Base-by-base conservation (phyloP, 2,888 invertebrate genomes). In the Melolontha melolontha region DNA sequence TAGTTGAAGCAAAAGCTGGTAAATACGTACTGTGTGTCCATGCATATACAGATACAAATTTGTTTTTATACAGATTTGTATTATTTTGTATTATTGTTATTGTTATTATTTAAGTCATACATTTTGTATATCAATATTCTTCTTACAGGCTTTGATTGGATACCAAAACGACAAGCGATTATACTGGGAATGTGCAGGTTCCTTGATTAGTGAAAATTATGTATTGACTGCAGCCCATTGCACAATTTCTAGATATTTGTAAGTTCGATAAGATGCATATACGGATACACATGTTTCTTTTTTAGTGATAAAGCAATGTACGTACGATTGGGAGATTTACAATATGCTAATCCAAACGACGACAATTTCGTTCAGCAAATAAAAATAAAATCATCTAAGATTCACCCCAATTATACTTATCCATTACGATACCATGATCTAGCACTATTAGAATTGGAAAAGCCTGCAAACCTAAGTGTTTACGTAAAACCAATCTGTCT, bases 151-250 rank as follows among this genome's bases (percentile, higher is more conserved):
- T 10, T 69, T 77, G 47, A 68, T 80, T 55, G 79, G 79, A 22
- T 79, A 75, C 70, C 73, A 70, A 11, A 59, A 67, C 27, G 40
- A 52, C 40, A 80, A 77, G 5, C 74, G 76, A 0, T 82, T 85
- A 71, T 49, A 69, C 0, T 87, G 87, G 83, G 73, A 73, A 1
- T 91, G 91, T 74, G 91, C 90, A 0, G 91, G 90, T 0, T 85
- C 86, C 1, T 81, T 91, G 16, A 86, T 91, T 63, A 88, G 88
- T 59, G 73, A 87, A 0, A 81, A 81, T 4, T 89, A 86, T 77
- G 86, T 91, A 42, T 77, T 91, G 1, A 88, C 90, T 0, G 90
- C 90, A 0, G 90, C 88, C 0, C 91, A 91, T 76, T 91, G 91
- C 72, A 17, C 34, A 17, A n/a, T 49, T 40, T 67, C 59, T 22